Conservation (phyloP, 2,113 vertebrate genomes). For the Pelecanus crispus region DNA sequence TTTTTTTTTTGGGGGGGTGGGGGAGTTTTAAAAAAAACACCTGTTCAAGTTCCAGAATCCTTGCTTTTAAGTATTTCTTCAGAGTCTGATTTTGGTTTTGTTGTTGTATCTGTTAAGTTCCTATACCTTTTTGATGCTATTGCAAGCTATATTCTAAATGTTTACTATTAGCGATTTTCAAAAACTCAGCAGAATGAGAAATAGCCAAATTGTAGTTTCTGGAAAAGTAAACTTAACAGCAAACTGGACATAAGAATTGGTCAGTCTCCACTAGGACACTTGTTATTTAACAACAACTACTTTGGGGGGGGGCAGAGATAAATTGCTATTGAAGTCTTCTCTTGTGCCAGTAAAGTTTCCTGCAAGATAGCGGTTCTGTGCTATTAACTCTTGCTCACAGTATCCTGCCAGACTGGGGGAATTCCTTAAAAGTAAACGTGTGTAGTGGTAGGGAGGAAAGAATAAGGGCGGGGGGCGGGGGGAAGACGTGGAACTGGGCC, state of each 20-base stretch:
- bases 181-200: background rate
- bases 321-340: too few species aligned
- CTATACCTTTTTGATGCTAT: background rate
- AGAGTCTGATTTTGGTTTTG: background rate
- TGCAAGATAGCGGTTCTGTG: background rate
- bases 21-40: background rate
- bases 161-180: background rate
- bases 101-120: background rate
- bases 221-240: background rate
- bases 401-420: background rate
- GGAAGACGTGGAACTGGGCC: background rate
- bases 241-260: background rate
- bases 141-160: rapidly evolving
- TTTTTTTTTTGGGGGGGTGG: background rate
- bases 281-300: background rate
- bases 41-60: background rate
- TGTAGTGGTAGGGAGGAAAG: rapidly evolving
- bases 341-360: background rate
- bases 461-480: background rate
- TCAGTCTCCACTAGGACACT: background rate
- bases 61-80: background rate
- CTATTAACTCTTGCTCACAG: background rate
- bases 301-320: too few species aligned
- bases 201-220: background rate
- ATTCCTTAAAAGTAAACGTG: rapidly evolving